Conservation (phyloP, 2,113 vertebrate genomes). For the Zosterops lateralis region DNA sequence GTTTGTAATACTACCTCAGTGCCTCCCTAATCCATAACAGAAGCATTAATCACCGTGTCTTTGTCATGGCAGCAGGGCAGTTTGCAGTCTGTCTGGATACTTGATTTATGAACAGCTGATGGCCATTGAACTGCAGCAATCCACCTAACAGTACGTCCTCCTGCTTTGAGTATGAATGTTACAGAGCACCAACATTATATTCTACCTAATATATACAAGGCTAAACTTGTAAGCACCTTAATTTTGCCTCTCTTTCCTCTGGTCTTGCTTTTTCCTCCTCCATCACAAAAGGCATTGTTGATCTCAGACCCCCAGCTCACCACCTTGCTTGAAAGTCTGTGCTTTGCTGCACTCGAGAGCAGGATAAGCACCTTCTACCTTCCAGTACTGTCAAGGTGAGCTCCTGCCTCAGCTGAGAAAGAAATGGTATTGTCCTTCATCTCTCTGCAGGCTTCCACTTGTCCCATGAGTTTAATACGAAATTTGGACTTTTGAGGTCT, state of each 20-base stretch:
- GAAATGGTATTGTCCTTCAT: background rate
- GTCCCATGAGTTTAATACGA: background rate
- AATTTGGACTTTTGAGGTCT: background rate
- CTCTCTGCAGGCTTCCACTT: background rate
- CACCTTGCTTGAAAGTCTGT: background rate
- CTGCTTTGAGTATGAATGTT: background rate
- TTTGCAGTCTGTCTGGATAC: constrained; percentile 14
- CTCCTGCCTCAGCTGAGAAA: background rate
- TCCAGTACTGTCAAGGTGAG: background rate
- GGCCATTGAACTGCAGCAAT: constrained; percentile 45
- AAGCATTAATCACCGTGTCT: constrained; percentile 53
- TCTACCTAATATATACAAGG: background rate
- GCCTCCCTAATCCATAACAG: constrained; percentile 9
- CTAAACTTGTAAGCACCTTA: background rate
- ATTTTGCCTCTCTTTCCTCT: background rate
- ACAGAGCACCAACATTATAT: background rate
- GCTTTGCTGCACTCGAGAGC: background rate
- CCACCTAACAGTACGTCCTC: background rate
- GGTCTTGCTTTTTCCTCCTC: background rate
- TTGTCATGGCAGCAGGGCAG: constrained; percentile 18
- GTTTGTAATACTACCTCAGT: background rate
- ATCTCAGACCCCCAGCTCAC: background rate
- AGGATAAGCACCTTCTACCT: background rate
- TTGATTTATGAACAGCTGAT: constrained; percentile 57
- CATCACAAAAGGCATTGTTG: background rate